Base-by-base conservation (phyloP, 2,888 invertebrate species). In the Bellardia bayeri region DNA sequence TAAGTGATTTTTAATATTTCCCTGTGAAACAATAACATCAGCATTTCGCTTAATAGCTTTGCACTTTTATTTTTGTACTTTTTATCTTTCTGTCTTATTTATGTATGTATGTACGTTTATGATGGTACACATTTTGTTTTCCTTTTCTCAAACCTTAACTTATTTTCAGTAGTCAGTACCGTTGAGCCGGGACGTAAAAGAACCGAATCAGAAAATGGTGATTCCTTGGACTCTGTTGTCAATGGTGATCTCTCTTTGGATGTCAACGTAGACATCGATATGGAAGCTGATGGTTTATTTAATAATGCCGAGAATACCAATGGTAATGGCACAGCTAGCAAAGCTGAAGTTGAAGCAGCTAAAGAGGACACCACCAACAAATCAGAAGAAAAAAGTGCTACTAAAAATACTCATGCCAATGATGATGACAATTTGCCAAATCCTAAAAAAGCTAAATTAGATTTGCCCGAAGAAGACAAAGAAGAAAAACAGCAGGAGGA, bases 141-240 rank as follows among this genome's bases (percentile, higher is more conserved):
- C 56, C 45, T 68, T 82, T 81, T 79, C 80, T 86, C 85, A 89
- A 75, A 71, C 74, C 30, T 82, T 75, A 54, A 78, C 78, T 81
- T 86, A 86, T 40, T 90, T 89, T 82, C 88, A 93, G 98, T 98
- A 85, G 98, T 98, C 11, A 96, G 96, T 92, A 96, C 96, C 49
- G 95, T 95, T 89, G 96, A 96, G 91, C 96, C 96, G 2, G 96
- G 96, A 14, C 92, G 94, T 23, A 95, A 94, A 90, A 95, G 95
- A 40, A 94, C 95, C 14, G 96, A 96, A 88, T 95, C 95, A 14
- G 95, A 96, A 91, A 96, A 96, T 92, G 96, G 96, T 0, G 96
- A 96, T 88, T 94, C 95, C 8, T 94, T 95, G 9, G 94, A 93
- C 91, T 92, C 94, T 0, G 92, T 93, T 33, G 94, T 94, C 72